A percentile compares a stretch with the other conserved stretches of the same genome.
phyloP scores from a whole-genome alignment of 1,140 invertebrate species.

The Manduca sexta region DNA sequence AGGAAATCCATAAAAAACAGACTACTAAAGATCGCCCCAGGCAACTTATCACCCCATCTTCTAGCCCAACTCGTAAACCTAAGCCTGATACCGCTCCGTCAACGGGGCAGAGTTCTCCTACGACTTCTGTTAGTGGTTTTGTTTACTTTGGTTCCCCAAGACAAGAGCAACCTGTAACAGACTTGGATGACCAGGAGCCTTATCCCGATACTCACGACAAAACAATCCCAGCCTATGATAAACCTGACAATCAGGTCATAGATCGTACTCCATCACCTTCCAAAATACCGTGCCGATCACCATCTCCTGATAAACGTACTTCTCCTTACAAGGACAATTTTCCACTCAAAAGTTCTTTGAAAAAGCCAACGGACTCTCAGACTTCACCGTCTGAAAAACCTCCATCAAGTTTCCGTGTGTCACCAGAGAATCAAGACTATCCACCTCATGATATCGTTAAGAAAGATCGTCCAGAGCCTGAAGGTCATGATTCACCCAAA shows the following conservation, averaged over 20 bases:
- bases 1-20: constrained; percentile 38
- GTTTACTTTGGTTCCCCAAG: constrained; percentile 55
- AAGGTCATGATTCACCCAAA: constrained; percentile 31
- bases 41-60: constrained; percentile 57
- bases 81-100: constrained; percentile 50
- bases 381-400: constrained; percentile 54
- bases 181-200: constrained; percentile 47
- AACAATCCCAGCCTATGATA: constrained; percentile 19
- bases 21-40: constrained; percentile 36
- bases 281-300: constrained; percentile 58
- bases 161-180: constrained; percentile 45
- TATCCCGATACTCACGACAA: constrained; percentile 12
- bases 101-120: constrained; percentile 66
- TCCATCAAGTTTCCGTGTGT: constrained; percentile 52
- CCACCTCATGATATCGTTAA: constrained; percentile 36
- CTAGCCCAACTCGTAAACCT: constrained; percentile 58
- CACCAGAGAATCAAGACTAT: constrained; percentile 43
- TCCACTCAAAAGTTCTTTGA: constrained; percentile 68
- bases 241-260: constrained; percentile 21
- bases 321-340: constrained; percentile 39
- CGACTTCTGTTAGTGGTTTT: constrained; percentile 70
- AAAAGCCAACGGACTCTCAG: constrained; percentile 50
- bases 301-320: constrained; percentile 49
- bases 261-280: constrained; percentile 39
- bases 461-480: constrained; percentile 39